These are phyloP conservation scores for Takifugu ocellatus DNA, from an alignment of 2,797 vertebrate genomes.

Conservation along the genomic window DNA sequence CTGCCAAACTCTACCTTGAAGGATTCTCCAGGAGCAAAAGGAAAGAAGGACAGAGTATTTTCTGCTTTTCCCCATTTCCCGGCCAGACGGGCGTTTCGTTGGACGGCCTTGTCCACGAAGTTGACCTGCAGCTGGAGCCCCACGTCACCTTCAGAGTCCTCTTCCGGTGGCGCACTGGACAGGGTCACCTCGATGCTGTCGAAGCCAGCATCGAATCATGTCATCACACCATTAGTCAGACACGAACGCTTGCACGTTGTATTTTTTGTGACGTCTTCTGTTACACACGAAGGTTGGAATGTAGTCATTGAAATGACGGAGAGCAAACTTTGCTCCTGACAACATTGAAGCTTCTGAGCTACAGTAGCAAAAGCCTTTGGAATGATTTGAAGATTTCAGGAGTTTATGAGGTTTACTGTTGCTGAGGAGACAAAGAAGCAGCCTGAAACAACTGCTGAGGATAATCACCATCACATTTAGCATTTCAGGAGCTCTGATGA, in stretches of 20 bases:
- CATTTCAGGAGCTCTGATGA: too few species aligned
- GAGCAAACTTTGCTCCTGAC: too few species aligned
- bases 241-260: background rate
- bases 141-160: constrained; percentile 77
- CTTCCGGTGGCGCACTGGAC: constrained; percentile 73
- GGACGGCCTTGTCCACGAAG: constrained; percentile 82
- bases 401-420: too few species aligned
- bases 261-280: constrained; percentile 35
- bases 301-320: too few species aligned
- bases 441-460: too few species aligned
- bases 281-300: background rate
- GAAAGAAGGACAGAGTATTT: constrained; percentile 85
- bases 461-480: too few species aligned
- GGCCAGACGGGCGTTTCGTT: constrained; percentile 81
- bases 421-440: too few species aligned
- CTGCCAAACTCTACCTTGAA: constrained; percentile 78
- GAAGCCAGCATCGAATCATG: constrained; percentile 1
- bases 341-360: too few species aligned
- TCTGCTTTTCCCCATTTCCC: constrained; percentile 86
- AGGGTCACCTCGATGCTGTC: constrained; percentile 83
- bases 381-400: too few species aligned
- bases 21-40: constrained; percentile 82
- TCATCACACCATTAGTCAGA: background rate
- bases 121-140: constrained; percentile 83
- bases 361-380: too few species aligned